Base-by-base conservation (phyloP, 2,113 vertebrate genomes). In the Andinoacara biseriatus region DNA sequence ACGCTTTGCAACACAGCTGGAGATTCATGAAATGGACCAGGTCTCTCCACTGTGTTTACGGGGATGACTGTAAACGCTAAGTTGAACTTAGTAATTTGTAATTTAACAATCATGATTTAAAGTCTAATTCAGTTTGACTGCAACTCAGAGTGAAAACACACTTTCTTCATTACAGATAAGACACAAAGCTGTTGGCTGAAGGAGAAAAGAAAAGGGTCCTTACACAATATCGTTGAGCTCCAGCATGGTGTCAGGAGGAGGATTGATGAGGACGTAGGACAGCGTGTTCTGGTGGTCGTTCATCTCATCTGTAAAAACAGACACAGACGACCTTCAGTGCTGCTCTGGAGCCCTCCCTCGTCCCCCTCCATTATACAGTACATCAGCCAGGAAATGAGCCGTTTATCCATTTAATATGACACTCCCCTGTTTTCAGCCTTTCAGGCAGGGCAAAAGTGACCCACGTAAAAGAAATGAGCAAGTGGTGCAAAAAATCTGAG, bases 211-310 rank as follows among this genome's bases (percentile, higher is more conserved):
- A 4, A 29, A 29, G 7, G 35, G 22, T 78, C 95, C 98, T 87
- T 88, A 99, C 98, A 99, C 97, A 0, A 99, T 96, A 90, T 99
- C 98, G 0, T 97, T 97, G 93, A 99, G 97, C 92, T 99, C 97
- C 94, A 99, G 96, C 78, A 97, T 93, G 0, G 97, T 99, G 96
- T 99, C 98, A 0, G 98, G 98, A 0, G 98, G 97, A 0, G 98
- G 98, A 56, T 99, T 99, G 94, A 99, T 98, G 87, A 99, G 97
- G 76, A 99, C 97, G 1, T 99, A 99, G 69, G 97, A 99, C 75
- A 99, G 88, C 0, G 97, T 99, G 95, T 98, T 98, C 96, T 99
- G 98, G 81, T 99, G 97, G 91, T 99, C 98, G 0, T 97, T 99
- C 97, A 99, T 97, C 95, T 99, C 98, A 0, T 99, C 98, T 99